phyloP scores from a whole-genome alignment of 2,113 vertebrate genomes.

The Solea solea region DNA sequence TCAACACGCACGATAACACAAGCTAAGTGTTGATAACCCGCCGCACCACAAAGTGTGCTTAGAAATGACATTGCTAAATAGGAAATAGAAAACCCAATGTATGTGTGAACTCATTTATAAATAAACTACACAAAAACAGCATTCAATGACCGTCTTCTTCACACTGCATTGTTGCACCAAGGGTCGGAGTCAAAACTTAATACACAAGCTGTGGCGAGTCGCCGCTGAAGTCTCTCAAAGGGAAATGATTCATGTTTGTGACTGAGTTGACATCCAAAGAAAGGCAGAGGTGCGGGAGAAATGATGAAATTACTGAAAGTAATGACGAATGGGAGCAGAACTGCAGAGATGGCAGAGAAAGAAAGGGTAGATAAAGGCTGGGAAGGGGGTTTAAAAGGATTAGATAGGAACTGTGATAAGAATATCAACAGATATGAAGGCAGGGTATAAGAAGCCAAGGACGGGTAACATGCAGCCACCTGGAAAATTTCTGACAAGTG shows the following conservation, averaged over 20 bases:
- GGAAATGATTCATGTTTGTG: conserved; percentile 1
- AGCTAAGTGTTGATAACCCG: conserved; percentile 14
- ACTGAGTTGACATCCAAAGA: conserved; percentile 9
- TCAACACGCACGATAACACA: neutral
- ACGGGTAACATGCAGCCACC: conserved; percentile 52
- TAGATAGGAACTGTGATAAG: conserved; percentile 54
- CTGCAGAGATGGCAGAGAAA: conserved; percentile 3
- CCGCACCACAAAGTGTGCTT: neutral
- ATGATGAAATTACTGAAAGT: conserved; percentile 33
- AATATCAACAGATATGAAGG: conserved; percentile 44
- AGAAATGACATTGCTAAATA: too few relatives aligned
- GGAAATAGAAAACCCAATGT: neutral
- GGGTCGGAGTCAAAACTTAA: conserved; percentile 2
- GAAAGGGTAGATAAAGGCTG: conserved; percentile 10
- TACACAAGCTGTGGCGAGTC: neutral
- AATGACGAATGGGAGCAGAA: conserved; percentile 25
- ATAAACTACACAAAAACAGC: neutral
- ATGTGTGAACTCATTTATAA: neutral
- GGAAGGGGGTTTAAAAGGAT: conserved; percentile 34
- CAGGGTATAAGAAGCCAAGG: conserved; percentile 11
- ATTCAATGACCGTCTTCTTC: neutral
- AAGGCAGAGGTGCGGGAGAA: conserved; percentile 3
- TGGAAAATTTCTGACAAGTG: conserved; percentile 66
- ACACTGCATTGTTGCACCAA: neutral
- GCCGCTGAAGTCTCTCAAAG: conserved; percentile 9